Evolutionary conservation across 2,797 vertebrate species (phyloP).

Genomic region (Botia kubotai): DNA sequence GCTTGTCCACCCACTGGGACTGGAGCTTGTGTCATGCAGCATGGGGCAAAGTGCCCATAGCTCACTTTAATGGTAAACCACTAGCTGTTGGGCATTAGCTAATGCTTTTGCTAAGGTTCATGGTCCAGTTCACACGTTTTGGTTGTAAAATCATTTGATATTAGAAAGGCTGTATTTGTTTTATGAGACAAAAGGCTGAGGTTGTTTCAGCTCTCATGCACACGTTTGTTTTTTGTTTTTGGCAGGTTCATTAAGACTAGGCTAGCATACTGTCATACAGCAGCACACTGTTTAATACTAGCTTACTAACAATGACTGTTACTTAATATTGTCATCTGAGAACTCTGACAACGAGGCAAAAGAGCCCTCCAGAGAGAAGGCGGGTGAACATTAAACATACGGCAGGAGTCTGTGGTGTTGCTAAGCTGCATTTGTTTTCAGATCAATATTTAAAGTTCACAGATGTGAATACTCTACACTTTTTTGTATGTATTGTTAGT

Average conservation of each 20-base stretch:
- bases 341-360: constrained; percentile 1
- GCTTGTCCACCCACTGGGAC: constrained; percentile 55
- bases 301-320: constrained; percentile 27
- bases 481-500: background rate
- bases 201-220: background rate
- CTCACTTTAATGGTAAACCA: background rate
- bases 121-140: background rate
- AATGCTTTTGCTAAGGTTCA: background rate
- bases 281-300: constrained; percentile 14
- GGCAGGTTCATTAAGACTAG: constrained; percentile 1
- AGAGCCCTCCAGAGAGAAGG: constrained; percentile 9
- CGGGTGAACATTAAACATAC: constrained; percentile 30
- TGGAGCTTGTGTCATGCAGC: constrained; percentile 13
- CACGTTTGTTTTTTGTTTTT: background rate
- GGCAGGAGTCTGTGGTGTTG: constrained; percentile 1
- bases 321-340: constrained; percentile 41
- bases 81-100: background rate
- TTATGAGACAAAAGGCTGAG: background rate
- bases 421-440: constrained; percentile 24
- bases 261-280: background rate
- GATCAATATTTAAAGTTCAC: constrained; percentile 18
- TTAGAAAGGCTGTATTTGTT: background rate
- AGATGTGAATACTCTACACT: background rate
- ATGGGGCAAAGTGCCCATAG: constrained; percentile 1
- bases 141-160: background rate